Base-by-base conservation (phyloP, 2,888 invertebrate genomes). In the Eustalomyia histrio region DNA sequence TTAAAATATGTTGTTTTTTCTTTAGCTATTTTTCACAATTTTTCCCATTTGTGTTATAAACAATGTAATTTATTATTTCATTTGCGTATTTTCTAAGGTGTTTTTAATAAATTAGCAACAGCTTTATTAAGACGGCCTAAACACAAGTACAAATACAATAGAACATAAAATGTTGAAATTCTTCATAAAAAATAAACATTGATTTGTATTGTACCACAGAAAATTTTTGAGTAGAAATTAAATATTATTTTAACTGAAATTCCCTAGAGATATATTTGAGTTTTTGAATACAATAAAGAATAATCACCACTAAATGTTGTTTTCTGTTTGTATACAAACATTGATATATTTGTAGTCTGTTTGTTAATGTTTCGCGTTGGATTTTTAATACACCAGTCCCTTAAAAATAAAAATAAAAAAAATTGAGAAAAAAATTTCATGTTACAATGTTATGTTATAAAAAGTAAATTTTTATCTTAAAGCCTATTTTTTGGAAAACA, bases 101-200 rank as follows among this genome's bases (percentile, higher is more conserved):
- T 53, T 35, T 63, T 72, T 64, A 58, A 80, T 76, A 80, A 76
- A 76, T 76, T 76, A 73, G 76, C 73, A 80, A 80, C 72, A 76
- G 57, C 68, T 76, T 68, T 64, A 76, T 76, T 72, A 67, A 57
- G 39, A 17, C 64, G 50, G 52, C 50, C 17, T 29, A 80, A 17
- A 75, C 53, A 43, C 1, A 39, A 39, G 14, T 39, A 55, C 24
- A 21, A 24, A 55, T 53, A 24, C 14, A 55, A 55, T 55, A 21
- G 14, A 29, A 14, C 2, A 24, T 39, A 14, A 21, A 55, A 24
- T 21, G 6, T 24, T n/a, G 7, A 55, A 24, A 55, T 53, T 24
- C 24, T 21, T 12, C 18, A 14, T 14, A 2, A 55, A 24, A 14
- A 10, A 24, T 12, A 33, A 10, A 10, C 14, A 64, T 55, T 73